Evolutionary conservation across 1,140 invertebrate genomes (phyloP).

Genomic region (Nasonia longicornis): DNA sequence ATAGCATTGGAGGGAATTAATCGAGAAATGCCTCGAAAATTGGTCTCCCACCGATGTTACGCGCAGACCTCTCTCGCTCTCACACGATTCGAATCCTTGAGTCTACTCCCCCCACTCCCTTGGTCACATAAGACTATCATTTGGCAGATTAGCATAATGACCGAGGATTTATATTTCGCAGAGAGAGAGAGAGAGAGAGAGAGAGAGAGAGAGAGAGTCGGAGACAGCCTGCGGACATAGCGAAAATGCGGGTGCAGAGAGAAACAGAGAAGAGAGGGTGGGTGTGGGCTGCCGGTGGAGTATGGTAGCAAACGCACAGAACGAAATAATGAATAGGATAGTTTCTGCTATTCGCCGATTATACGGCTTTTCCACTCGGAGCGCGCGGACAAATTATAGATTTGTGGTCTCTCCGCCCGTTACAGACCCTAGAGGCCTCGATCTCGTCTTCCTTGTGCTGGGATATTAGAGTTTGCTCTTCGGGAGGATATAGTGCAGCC

Average conservation of each 20-base stretch:
- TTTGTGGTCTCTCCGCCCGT: slow-evolving; percentile 59
- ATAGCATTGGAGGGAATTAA: slow-evolving; percentile 7
- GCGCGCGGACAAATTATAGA: slow-evolving; percentile 66
- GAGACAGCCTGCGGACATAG: slow-evolving; percentile 41
- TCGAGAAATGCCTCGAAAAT: slow-evolving; percentile 1
- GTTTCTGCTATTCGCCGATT: slow-evolving; percentile 69
- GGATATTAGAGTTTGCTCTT: neutral
- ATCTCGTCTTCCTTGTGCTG: neutral
- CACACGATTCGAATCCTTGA: slow-evolving; percentile 19
- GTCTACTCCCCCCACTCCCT: neutral
- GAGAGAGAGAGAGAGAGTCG: slow-evolving; percentile 9
- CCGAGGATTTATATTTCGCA: slow-evolving; percentile 65
- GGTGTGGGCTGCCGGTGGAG: neutral
- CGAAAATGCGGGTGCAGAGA: slow-evolving; percentile 27
- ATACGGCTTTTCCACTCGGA: slow-evolving; percentile 56
- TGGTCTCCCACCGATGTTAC: slow-evolving; percentile 29
- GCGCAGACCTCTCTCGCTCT: neutral
- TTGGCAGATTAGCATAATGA: slow-evolving; percentile 69
- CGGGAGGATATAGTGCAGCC: neutral
- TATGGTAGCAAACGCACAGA: slow-evolving; percentile 68
- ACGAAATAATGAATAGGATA: slow-evolving; percentile 70
- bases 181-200: neutral
- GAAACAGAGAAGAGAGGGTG: slow-evolving; percentile 46
- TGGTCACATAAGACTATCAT: slow-evolving; percentile 59
- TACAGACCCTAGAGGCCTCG: neutral